phyloP scores from a whole-genome alignment of 2,888 invertebrate species.

The Cheilosia variabilis region DNA sequence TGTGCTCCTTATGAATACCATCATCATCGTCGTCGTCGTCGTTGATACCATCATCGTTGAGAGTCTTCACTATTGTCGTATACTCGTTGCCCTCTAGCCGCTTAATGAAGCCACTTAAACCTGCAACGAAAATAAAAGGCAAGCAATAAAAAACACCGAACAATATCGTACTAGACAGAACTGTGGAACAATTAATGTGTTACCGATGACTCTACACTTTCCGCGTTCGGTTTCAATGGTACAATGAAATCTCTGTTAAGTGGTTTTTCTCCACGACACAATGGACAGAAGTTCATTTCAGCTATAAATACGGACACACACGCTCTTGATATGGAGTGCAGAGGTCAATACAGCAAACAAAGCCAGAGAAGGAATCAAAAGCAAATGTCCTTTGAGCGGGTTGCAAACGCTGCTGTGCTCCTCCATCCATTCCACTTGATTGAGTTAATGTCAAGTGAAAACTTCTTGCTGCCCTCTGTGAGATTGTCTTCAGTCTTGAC shows the following conservation, averaged over 20 bases:
- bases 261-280: conserved; percentile 29
- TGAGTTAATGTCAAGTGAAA: conserved; percentile 41
- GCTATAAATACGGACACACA: neutral
- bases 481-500: neutral
- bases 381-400: conserved; percentile 3
- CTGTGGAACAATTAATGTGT: conserved; percentile 24
- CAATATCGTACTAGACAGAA: neutral
- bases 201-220: conserved; percentile 28
- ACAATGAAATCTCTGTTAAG: conserved; percentile 49
- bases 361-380: neutral
- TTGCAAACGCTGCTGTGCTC: neutral
- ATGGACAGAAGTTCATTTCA: conserved; percentile 5
- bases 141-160: conserved; percentile 63
- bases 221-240: conserved; percentile 18
- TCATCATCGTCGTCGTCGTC: conserved; percentile 77
- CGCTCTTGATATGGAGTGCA: conserved; percentile 3
- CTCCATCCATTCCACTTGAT: conserved; percentile 13
- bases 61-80: conserved; percentile 82
- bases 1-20: conserved; percentile 48
- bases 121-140: conserved; percentile 77
- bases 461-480: conserved; percentile 5
- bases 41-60: conserved; percentile 81
- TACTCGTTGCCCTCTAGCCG: conserved; percentile 82
- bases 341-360: conserved; percentile 29
- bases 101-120: conserved; percentile 83